Evolutionary conservation across 2,888 invertebrate genomes (phyloP).

Genomic region (Platycheirus albimanus): DNA sequence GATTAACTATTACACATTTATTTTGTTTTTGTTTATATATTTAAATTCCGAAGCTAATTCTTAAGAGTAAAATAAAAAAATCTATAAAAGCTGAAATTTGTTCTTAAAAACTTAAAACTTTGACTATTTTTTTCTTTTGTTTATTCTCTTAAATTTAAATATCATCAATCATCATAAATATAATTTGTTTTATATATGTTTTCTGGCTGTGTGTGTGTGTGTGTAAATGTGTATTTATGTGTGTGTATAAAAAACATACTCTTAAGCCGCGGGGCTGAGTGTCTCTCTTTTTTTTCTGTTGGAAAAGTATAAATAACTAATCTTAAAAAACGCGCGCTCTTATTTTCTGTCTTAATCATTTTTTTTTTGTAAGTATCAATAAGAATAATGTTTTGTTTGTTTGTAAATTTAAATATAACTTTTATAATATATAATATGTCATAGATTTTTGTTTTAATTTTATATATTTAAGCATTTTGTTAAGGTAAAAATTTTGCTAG

Average conservation of each 20-base stretch:
- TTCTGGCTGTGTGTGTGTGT: background rate
- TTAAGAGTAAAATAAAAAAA: background rate
- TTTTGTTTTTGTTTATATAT: background rate
- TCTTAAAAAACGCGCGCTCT: constrained; percentile 20
- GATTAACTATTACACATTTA: background rate
- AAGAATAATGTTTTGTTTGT: constrained; percentile 37
- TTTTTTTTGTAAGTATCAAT: constrained; percentile 20
- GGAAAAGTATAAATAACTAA: constrained; percentile 52
- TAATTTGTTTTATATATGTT: constrained; percentile 17
- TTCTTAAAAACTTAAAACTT: background rate
- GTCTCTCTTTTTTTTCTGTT: constrained; percentile 4
- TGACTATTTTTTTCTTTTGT: constrained; percentile 24
- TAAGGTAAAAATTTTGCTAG: constrained; percentile 70
- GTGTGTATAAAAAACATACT: no score
- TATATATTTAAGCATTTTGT: constrained; percentile 65
- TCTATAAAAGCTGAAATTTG: background rate
- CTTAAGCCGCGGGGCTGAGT: no score
- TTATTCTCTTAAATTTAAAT: constrained; percentile 37
- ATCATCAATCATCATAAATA: constrained; percentile 28
- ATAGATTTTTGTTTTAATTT: constrained; percentile 43
- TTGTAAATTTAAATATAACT: constrained; percentile 70
- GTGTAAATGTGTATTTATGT: constrained; percentile 42
- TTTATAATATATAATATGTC: constrained; percentile 59
- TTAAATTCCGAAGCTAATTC: background rate
- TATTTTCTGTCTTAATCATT: constrained; percentile 12